Conservation (phyloP, 2,797 vertebrate species). For the Selene dorsalis region DNA sequence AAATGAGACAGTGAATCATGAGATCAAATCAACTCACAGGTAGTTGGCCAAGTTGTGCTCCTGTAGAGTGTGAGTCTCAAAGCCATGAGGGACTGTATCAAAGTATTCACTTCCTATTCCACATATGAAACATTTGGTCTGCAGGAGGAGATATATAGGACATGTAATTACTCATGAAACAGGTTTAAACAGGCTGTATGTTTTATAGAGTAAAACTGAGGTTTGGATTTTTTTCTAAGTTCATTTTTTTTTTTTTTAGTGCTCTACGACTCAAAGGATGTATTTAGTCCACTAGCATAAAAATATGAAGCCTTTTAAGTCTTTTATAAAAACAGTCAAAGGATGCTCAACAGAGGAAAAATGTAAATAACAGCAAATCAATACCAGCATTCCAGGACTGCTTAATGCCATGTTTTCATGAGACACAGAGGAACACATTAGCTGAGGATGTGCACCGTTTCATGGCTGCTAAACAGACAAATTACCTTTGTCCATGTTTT, state of each 20-base stretch:
- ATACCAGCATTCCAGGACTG: slow-evolving; percentile 10
- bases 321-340: slow-evolving; percentile 5
- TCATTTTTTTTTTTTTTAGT: neutral
- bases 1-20: neutral
- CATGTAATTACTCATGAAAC: slow-evolving; percentile 35
- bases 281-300: slow-evolving; percentile 12
- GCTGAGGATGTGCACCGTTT: slow-evolving; percentile 13
- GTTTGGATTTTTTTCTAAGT: neutral
- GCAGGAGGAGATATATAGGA: slow-evolving; percentile 43
- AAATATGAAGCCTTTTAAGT: slow-evolving; percentile 7
- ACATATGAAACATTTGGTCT: slow-evolving; percentile 88
- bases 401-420: neutral
- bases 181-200: slow-evolving; percentile 1
- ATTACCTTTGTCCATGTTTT: slow-evolving; percentile 14
- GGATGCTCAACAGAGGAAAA: slow-evolving; percentile 23
- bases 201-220: neutral
- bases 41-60: slow-evolving; percentile 88
- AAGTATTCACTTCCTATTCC: slow-evolving; percentile 86
- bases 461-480: neutral
- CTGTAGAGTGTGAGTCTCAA: slow-evolving; percentile 85
- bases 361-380: slow-evolving; percentile 4
- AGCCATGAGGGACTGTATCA: slow-evolving; percentile 83
- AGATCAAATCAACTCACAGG: slow-evolving; percentile 78
- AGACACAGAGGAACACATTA: slow-evolving; percentile 6
- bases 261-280: slow-evolving; percentile 28